These are phyloP conservation scores for Lepus timidus DNA, from an alignment of 2,113 vertebrate genomes.

Conservation along the genomic window DNA sequence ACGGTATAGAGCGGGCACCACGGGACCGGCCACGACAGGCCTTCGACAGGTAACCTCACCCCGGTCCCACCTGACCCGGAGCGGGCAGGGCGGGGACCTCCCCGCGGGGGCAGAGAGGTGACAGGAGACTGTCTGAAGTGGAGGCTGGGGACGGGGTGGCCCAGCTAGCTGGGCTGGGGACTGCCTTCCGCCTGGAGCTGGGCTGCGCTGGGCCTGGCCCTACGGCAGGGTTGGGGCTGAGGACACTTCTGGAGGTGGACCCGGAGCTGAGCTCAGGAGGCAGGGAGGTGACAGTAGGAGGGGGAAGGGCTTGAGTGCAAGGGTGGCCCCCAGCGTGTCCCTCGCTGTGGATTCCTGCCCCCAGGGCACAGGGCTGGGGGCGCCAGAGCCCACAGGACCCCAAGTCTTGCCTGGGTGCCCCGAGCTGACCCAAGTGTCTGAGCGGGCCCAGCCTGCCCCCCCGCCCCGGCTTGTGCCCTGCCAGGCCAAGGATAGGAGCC, in stretches of 20 bases:
- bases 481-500: conserved; percentile 33
- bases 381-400: neutral
- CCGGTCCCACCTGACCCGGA: neutral
- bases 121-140: neutral
- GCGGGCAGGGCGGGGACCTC: neutral
- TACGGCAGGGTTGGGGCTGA: too few relatives aligned
- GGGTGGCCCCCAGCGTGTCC: neutral
- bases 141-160: rapidly evolving
- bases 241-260: too few relatives aligned
- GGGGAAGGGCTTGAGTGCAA: too few relatives aligned
- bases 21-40: conserved; percentile 83
- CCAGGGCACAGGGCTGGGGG: neutral
- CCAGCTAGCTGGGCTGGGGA: neutral
- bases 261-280: neutral
- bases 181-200: neutral
- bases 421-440: neutral
- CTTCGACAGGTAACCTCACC: conserved; percentile 79
- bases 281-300: neutral
- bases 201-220: too few relatives aligned
- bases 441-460: neutral
- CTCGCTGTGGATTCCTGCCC: neutral
- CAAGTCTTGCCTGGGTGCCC: neutral
- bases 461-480: neutral
- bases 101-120: neutral
- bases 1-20: conserved; percentile 63